Percentiles rank a stretch among this genome's conserved stretches.
Evolutionary conservation across 37 sponge, comb jelly and placozoan species (phyloP).

Genomic region (Chondrosia reniformis): DNA sequence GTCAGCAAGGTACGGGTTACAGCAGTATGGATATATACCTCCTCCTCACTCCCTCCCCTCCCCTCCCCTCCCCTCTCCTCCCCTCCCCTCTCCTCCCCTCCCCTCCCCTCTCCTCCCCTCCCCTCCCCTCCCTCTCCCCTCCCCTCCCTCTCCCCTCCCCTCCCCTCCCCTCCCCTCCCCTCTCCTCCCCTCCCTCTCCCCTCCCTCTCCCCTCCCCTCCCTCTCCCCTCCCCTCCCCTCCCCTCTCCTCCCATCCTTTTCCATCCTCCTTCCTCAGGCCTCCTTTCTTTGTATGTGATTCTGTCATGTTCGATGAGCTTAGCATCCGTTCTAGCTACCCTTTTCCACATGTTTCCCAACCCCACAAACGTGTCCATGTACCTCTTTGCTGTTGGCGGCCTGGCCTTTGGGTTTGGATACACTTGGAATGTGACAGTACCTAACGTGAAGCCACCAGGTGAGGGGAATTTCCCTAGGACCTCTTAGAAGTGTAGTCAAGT

Average conservation of each 20-base stretch:
- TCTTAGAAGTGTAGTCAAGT: background rate
- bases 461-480: background rate
- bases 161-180: conserved; percentile 5
- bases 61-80: background rate
- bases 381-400: conserved; percentile 25
- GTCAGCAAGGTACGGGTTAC: conserved; percentile 29
- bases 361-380: conserved; percentile 59
- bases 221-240: background rate
- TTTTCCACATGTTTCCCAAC: conserved; percentile 42
- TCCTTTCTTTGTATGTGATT: conserved; percentile 30
- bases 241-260: background rate
- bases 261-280: conserved; percentile 12
- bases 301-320: conserved; percentile 21
- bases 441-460: background rate
- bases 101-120: background rate
- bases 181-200: background rate
- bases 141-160: background rate
- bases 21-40: too few species aligned
- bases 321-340: conserved; percentile 43
- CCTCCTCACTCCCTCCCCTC: background rate
- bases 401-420: conserved; percentile 21
- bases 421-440: background rate
- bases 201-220: conserved; percentile 1
- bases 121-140: background rate
- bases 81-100: conserved; percentile 2